A percentile compares a stretch with the other conserved stretches of the same genome.
Evolutionary conservation across 2,113 vertebrate genomes (phyloP).

Genomic region (Dasypus novemcinctus): DNA sequence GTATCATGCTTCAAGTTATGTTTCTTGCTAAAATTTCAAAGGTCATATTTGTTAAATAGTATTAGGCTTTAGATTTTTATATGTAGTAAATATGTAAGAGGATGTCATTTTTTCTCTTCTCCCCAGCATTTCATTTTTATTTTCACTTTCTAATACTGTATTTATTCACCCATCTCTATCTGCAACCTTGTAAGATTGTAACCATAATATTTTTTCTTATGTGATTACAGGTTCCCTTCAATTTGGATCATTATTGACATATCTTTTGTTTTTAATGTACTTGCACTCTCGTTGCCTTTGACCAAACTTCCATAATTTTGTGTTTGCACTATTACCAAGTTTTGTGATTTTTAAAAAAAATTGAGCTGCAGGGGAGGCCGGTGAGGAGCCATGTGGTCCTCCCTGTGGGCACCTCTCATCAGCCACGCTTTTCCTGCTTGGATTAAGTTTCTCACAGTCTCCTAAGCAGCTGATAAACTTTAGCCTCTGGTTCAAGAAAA

Average conservation of each 20-base stretch:
- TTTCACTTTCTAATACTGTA: not conserved
- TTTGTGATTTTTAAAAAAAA: not conserved
- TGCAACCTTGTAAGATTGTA: not conserved
- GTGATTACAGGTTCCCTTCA: not conserved
- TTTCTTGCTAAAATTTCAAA: conserved; percentile 44
- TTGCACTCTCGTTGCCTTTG: not conserved
- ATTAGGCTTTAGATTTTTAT: not conserved
- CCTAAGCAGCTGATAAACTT: too few relatives aligned
- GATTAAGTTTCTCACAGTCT: too few relatives aligned
- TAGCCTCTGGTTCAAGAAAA: too few relatives aligned
- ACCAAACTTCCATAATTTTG: not conserved
- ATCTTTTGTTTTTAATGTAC: not conserved
- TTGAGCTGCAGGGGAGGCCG: too few relatives aligned
- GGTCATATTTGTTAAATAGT: not conserved
- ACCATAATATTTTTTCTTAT: not conserved
- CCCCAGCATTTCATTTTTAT: not conserved
- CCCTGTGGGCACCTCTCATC: too few relatives aligned
- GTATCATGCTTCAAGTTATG: not conserved
- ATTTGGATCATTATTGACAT: not conserved
- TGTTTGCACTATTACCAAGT: not conserved
- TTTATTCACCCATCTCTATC: not conserved
- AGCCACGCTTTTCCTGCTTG: too few relatives aligned
- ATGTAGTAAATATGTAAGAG: not conserved
- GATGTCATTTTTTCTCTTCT: not conserved
- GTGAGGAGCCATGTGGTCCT: too few relatives aligned